These are phyloP conservation scores for Eudemis profundana DNA, from an alignment of 2,888 invertebrate genomes.

Conservation along the genomic window DNA sequence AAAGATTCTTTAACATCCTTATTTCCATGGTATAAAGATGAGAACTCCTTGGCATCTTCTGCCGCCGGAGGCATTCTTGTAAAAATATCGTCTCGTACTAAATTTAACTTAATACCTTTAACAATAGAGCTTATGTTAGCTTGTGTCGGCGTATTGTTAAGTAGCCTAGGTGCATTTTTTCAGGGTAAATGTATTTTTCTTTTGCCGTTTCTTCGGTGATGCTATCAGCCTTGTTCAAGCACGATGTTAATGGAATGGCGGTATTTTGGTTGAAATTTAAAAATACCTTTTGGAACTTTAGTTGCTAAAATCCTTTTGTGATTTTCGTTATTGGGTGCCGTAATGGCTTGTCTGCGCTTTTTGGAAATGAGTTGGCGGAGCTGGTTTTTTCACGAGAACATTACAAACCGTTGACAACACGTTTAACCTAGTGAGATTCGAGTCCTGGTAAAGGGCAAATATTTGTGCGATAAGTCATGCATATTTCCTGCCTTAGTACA, in stretches of 20 bases:
- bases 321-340: background rate
- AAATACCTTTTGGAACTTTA: conserved; percentile 9
- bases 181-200: conserved; percentile 32
- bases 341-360: background rate
- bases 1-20: conserved; percentile 4
- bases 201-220: conserved; percentile 13
- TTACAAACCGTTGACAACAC: too few species aligned
- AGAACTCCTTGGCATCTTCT: background rate
- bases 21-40: background rate
- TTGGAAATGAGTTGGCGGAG: too few species aligned
- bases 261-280: conserved; percentile 22
- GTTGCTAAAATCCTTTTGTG: conserved; percentile 6
- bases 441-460: too few species aligned
- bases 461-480: too few species aligned
- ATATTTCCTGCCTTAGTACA: too few species aligned
- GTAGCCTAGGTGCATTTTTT: conserved; percentile 34
- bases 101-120: background rate
- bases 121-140: conserved; percentile 8
- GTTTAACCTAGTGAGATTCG: too few species aligned
- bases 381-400: too few species aligned
- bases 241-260: conserved; percentile 26
- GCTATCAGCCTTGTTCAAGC: conserved; percentile 27
- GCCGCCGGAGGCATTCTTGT: conserved; percentile 5
- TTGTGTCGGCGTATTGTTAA: background rate
- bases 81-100: background rate